A percentile compares a stretch with the other conserved stretches of the same genome.
Evolutionary conservation across 2,113 vertebrate genomes (phyloP).

Genomic region (Tragelaphus strepsiceros): DNA sequence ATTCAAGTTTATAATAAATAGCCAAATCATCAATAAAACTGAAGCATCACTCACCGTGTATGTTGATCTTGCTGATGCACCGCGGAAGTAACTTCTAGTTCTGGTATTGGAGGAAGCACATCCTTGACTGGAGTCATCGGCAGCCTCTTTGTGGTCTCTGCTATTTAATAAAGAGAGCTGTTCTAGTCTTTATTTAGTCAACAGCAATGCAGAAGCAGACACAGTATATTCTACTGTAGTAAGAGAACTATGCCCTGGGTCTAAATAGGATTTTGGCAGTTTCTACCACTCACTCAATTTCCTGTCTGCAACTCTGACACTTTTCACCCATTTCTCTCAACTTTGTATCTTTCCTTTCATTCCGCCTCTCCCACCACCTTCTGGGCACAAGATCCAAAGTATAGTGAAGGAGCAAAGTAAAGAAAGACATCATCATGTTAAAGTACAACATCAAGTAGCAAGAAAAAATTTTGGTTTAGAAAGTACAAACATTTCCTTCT

Average conservation of each 20-base stretch:
- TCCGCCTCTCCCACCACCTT: not conserved
- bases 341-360: not conserved
- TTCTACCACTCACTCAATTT: not conserved
- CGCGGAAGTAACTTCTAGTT: constrained; percentile 39
- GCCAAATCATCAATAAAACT: not conserved
- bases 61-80: not conserved
- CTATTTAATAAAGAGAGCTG: constrained; percentile 37
- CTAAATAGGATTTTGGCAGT: not conserved
- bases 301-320: not conserved
- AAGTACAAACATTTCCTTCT: not conserved
- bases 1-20: constrained; percentile 34
- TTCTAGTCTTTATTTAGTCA: constrained; percentile 32
- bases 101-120: constrained; percentile 67
- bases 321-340: not conserved
- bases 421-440: too few species aligned
- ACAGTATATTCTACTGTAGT: not conserved
- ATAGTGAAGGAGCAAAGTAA: not conserved
- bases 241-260: not conserved
- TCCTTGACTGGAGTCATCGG: not conserved
- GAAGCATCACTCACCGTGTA: constrained; percentile 13
- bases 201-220: not conserved
- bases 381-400: not conserved
- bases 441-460: not conserved
- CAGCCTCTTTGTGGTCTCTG: not conserved
- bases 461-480: not conserved